Conservation (phyloP, 2,888 invertebrate species). For the Petrolisthes cinctipes region DNA sequence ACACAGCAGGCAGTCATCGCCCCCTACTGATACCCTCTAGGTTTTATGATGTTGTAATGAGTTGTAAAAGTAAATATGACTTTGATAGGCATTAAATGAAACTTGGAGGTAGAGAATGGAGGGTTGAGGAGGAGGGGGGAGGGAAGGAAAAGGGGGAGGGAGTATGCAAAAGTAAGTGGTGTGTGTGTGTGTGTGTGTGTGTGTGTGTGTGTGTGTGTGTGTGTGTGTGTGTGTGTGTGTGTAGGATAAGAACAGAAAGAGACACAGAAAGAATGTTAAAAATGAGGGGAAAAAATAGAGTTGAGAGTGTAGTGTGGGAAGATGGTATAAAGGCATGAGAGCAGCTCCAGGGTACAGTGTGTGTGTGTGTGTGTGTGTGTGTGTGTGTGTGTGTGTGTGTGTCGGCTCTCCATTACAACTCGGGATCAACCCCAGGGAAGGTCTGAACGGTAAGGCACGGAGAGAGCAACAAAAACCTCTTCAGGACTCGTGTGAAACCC, state of each 20-base stretch:
- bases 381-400: neutral
- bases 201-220: neutral
- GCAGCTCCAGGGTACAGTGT: neutral
- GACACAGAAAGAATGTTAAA: neutral
- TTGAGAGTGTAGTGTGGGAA: neutral
- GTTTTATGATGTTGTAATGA: constrained; percentile 25
- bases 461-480: neutral
- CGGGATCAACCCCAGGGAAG: neutral
- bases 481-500: constrained; percentile 23
- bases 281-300: neutral
- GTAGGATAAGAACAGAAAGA: neutral
- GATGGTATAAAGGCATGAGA: neutral
- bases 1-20: neutral
- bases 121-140: constrained; percentile 8
- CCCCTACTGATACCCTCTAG: neutral
- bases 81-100: constrained; percentile 34
- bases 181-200: neutral
- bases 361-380: neutral
- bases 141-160: neutral
- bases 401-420: neutral
- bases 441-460: constrained; percentile 24
- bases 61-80: constrained; percentile 32
- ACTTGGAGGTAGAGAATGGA: neutral
- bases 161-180: neutral
- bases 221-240: neutral